Conservation (phyloP, 2,888 invertebrate genomes). For the Oscheius onirici region DNA sequence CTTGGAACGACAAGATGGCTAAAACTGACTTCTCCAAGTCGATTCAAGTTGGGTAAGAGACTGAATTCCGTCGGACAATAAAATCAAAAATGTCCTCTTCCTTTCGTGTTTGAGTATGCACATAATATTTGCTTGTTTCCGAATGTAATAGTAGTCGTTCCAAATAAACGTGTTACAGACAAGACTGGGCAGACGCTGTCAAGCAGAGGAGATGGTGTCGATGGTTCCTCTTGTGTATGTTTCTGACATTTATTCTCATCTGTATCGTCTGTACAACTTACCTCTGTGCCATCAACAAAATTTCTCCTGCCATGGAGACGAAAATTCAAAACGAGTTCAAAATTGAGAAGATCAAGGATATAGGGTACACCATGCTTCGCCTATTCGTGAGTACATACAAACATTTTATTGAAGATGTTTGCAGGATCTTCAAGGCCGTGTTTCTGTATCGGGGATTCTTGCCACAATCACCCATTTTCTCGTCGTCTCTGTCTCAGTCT, state of each 20-base stretch:
- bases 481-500: background rate
- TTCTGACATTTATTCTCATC: background rate
- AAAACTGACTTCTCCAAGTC: too few relatives aligned
- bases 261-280: conserved; percentile 20
- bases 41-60: too few relatives aligned
- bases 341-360: background rate
- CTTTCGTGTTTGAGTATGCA: too few relatives aligned
- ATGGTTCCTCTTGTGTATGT: background rate
- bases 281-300: conserved; percentile 19
- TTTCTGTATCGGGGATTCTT: conserved; percentile 5
- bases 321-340: conserved; percentile 8
- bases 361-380: conserved; percentile 24
- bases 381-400: conserved; percentile 8
- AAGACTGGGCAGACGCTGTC: conserved; percentile 3
- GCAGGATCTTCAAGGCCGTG: conserved; percentile 5
- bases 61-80: too few relatives aligned
- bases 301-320: conserved; percentile 13
- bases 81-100: too few relatives aligned
- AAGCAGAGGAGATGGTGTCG: background rate
- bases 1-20: too few relatives aligned
- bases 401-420: background rate
- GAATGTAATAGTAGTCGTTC: too few relatives aligned
- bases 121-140: too few relatives aligned
- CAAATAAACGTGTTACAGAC: background rate
- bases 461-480: conserved; percentile 4